Conservation (phyloP, 2,888 invertebrate genomes). For the Polymixis lichenea region DNA sequence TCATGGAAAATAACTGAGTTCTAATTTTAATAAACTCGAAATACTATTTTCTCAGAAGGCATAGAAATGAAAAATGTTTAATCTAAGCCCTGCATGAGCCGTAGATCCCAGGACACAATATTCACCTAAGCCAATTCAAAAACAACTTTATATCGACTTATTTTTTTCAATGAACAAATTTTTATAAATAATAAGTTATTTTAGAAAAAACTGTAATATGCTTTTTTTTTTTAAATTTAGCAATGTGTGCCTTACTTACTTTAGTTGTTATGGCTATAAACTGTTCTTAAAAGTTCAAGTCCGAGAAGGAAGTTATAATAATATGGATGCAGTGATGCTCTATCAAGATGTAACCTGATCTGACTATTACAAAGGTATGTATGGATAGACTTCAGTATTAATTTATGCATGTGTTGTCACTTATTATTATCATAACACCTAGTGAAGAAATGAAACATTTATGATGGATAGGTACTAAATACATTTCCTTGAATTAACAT, state of each 20-base stretch:
- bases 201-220: background rate
- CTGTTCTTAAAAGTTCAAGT: slow-evolving; percentile 22
- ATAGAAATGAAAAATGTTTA: background rate
- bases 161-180: background rate
- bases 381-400: slow-evolving; percentile 23
- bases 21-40: background rate
- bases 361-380: slow-evolving; percentile 9
- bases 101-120: background rate
- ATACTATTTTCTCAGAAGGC: background rate
- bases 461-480: slow-evolving; percentile 7
- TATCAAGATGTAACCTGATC: slow-evolving; percentile 50
- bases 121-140: background rate
- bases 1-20: background rate
- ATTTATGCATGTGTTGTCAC: slow-evolving; percentile 32
- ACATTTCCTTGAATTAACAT: slow-evolving; percentile 16
- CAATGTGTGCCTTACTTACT: background rate
- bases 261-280: background rate
- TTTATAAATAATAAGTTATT: background rate
- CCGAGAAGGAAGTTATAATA: slow-evolving; percentile 25
- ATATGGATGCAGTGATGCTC: slow-evolving; percentile 1
- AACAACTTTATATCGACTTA: background rate
- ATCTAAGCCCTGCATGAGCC: background rate
- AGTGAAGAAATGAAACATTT: slow-evolving; percentile 11
- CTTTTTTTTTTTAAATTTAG: background rate
- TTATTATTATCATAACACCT: slow-evolving; percentile 32